Conservation (phyloP, 2,113 vertebrate species). For the Grus americana region DNA sequence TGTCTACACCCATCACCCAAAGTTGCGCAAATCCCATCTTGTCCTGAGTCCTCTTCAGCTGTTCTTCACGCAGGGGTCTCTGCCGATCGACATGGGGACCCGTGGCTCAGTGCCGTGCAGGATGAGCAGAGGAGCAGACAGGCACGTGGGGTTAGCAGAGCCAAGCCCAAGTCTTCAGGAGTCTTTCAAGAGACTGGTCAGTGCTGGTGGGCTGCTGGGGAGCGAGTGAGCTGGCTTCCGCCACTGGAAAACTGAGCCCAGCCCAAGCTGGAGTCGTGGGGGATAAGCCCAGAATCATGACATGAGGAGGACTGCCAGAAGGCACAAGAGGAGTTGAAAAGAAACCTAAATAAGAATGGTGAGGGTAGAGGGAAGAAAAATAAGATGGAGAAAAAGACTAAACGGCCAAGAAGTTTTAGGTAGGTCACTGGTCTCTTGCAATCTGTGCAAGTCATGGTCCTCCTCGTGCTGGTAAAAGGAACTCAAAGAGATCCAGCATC, state of each 20-base stretch:
- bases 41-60: not conserved
- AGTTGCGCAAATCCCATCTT: not conserved
- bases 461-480: not conserved
- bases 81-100: not conserved
- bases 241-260: not conserved
- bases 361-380: not conserved
- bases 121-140: fast-evolving
- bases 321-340: not conserved
- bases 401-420: not conserved
- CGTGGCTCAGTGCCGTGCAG: fast-evolving
- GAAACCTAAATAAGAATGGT: not conserved
- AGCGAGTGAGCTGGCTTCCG: not conserved
- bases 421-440: not conserved
- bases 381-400: not conserved
- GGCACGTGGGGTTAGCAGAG: not conserved
- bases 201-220: not conserved
- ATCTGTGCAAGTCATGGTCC: not conserved
- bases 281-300: not conserved
- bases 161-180: not conserved
- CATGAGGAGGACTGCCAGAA: not conserved
- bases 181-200: not conserved
- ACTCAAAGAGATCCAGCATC: not conserved
- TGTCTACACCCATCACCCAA: not conserved
- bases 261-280: not conserved
- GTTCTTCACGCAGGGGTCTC: not conserved